Base-by-base conservation (phyloP, 2,113 vertebrate species). In the Suncus etruscus region DNA sequence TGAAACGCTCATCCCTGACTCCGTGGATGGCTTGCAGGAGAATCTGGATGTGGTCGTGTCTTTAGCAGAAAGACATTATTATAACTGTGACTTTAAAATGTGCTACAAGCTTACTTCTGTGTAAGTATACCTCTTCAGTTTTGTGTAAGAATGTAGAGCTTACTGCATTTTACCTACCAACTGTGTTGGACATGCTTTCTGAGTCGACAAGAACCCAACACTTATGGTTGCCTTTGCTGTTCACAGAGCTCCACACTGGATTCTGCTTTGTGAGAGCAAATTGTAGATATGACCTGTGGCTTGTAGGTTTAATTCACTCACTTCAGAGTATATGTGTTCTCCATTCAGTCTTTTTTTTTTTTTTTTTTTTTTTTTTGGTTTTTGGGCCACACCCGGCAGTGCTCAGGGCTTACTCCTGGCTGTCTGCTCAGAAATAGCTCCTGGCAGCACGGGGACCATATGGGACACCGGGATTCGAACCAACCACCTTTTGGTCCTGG, bases 71-170 rank as follows among this genome's bases (percentile, higher is more conserved):
- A 98, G 99, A 83, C 99, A 99, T 98, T 99, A 99, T 97, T 99
- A 99, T 97, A 99, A 99, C 98, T 99, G 99, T 97, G 98, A 98
- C 89, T 99, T 99, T 97, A 99, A 99, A 97, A 99, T 99, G 98
- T 99, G 99, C 97, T 99, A 99, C 97, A 99, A 99, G 88, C 98
- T 99, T 83, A 99, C 99, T 47, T 99, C 99, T 16, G 98, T 98
- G 99, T 99, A 98, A 97, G 99, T 98, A 96, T 68, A 29, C 32
- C 86, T 50, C 75, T 7, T 45, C 61, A 20, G 32, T 89, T 87
- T 39, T 79, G 24, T 91, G 45, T 82, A 48, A 45, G 15, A 82
- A 51, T 7, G 0, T 65, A 77, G 50, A n/a, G 51, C 63, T 65
- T 22, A 65, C 24, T 32, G 12, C 9, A 2, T 54, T 68, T 83